Base-by-base conservation (phyloP, 2,113 vertebrate genomes). In the Oenanthe oenanthe region DNA sequence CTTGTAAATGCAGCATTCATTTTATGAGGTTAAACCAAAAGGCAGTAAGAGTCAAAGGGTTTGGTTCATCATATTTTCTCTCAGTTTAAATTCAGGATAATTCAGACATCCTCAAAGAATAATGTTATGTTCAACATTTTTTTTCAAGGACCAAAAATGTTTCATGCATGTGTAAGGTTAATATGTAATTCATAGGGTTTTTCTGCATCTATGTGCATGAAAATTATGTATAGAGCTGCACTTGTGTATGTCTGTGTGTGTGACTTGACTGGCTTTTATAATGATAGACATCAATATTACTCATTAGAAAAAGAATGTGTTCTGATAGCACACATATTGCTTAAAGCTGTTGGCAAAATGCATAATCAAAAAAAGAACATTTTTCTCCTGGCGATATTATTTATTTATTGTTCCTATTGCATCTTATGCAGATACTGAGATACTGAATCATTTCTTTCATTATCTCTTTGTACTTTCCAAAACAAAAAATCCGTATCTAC, bases 391-490 rank as follows among this genome's bases (percentile, higher is more conserved):
- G 34, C 74, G n/a, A 57, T 85, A 85, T 73, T 88, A 77, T 83
- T 73, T 92, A 89, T 88, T 90, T 96, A 76, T 78, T 88, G 38
- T 24, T 89, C 6, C 65, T 87, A 32, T 77, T 95, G 40, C 18
- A 0, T 74, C 34, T 76, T 79, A 29, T 54, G 38, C 68, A 67
- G 67, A 85, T 88, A 70, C 26, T 80, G 50, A 66, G 63, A 83
- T 83, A 73, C 14, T 67, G 70, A 92, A 72, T 67, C 10, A 87
- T 76, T 92, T 74, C 70, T 77, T 95, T 94, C 53, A 87, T 91
- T 92, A 78, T 83, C 43, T 71, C 60, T 76, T 85, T 76, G 25
- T 88, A 56, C 82, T 88, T 88, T 76, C 22, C 61, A 88, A 63
- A 57, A 68, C 5, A 10, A 32, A 57, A 89, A 91, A 71, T 85